Evolutionary conservation across 2,888 invertebrate genomes (phyloP), one percentile per base, ranked within the genome.

Genomic region (Ectobius pallidus): DNA sequence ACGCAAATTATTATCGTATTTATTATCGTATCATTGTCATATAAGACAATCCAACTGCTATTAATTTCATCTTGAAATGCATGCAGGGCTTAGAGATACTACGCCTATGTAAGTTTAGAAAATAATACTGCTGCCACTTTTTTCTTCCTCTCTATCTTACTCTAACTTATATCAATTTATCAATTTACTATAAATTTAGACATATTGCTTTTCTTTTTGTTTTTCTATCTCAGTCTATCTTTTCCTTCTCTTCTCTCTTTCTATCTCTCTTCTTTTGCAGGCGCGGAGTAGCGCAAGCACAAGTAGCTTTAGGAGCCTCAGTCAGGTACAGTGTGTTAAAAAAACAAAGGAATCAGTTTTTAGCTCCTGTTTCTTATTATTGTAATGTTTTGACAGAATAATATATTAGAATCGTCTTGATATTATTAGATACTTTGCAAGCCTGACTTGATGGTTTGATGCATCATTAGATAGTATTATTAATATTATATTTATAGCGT

Each of bases 221-320:
- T 55, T n/a, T 72, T 44, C 69, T 20, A 32, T 71, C 58, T 70
- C 58, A 65, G 20, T 74, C 70, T 72, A 25, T 67, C 62, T 62
- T 46, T 70, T 63, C 67, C 58, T 72, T 65, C 63, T 67, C 70
- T 72, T 63, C 49, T 73, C 27, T 68, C 63, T 69, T 65, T 70
- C 68, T 74, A 65, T 75, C 81, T n/a, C 81, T 81, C 82, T 82
- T 83, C 81, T 83, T 88, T 91, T 90, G 82, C 92, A 92, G 92
- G 92, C 92, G 85, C 91, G 92, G 88, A 92, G 76, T 76, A 76
- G 92, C 88, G 91, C 92, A 86, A 92, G 92, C 89, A 91, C 92
- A 87, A 91, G 91, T 92, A 92, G 92, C 91, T 92, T 92, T 92
- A 91, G 92, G 91, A 92, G 92, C 89, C 89, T 92, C 84, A 92